Evolutionary conservation across 2,888 invertebrate species (phyloP), one percentile per base, ranked within the genome.

Genomic region (Deroplatys truncata): DNA sequence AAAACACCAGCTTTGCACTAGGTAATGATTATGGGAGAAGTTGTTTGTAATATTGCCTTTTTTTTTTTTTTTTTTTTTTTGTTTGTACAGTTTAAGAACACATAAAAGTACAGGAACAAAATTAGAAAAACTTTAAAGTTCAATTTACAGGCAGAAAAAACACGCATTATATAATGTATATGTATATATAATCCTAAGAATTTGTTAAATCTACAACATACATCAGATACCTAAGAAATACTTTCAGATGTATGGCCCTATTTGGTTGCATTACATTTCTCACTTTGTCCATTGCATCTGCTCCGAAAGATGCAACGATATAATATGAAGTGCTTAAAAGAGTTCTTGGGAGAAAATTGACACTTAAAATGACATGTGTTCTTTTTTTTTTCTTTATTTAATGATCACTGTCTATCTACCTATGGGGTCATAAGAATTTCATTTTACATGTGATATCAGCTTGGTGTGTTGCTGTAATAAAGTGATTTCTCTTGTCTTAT

Each of bases 241-340:
- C 92, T 93, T 93, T 2, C 93, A 92, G 92, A 93, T 93, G 93
- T 93, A 92, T 92, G 91, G 92, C 92, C 56, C 91, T 91, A 92
- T 91, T 92, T 93, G 93, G 94, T 72, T 72, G 94, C 94, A 93
- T 93, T 94, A 93, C 94, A 94, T 94, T 72, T 95, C 94, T 95
- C 95, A 95, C 94, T 95, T 94, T 93, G 92, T 93, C 83, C 85
- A 82, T 85, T 93, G 94, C 94, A 93, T 93, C 93, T 93, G 93
- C 93, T 92, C 93, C 92, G 91, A 92, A 92, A 92, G 93, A 94
- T 93, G 93, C 93, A 93, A 93, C 92, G 92, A 92, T 92, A 91
- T 90, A 43, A 88, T 56, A 89, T 25, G 28, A 72, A 72, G 56
- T 72, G 56, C 56, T 72, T 72, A 72, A 20, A 20, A 72, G 56